Base-by-base conservation (phyloP, 2,797 vertebrate genomes). In the Helostoma temminkii region DNA sequence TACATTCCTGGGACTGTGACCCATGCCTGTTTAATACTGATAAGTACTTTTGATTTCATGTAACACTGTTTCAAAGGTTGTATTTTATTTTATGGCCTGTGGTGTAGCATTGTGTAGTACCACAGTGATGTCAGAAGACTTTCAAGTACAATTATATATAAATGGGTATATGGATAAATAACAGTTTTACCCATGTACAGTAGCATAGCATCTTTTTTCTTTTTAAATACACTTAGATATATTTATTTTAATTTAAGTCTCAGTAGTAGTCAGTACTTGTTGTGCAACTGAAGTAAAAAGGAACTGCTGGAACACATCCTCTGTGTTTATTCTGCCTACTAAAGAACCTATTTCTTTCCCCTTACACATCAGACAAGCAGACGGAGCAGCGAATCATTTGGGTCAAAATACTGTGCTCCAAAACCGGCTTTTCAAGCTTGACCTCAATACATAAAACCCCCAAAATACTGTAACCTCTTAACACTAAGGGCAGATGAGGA, bases 361-460 rank as follows among this genome's bases (percentile, higher is more conserved):
- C 36, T 60, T n/a, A n/a, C 69, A 62, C 48, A 76, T 72, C 56
- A 67, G 37, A 18, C 61, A 52, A 24, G 37, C 63, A 75, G 41
- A 72, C 66, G 69, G 62, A 69, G 63, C 66, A 54, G 22, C 32
- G 54, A 66, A 74, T 78, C 41, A 66, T 89, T 78, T 72, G 55
- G 82, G 81, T 90, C 81, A 88, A 78, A 69, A 59, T 57, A 57
- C 34, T 7, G 0, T 2, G 22, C 25, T 78, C 78, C 66, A 84
- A 89, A 85, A 85, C 59, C 62, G 1, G 76, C 76, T 90, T 91
- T 89, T 63, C 54, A 63, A 67, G 76, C 76, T 83, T 89, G 89
- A 90, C 88, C 92, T 89, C 62, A 84, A 89, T 90, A 85, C 80
- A 53, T 76, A 82, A 83, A 71, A 14, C 43, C 75, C n/a, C 53